Conservation (phyloP, 2,888 invertebrate species). For the Hedya salicella region DNA sequence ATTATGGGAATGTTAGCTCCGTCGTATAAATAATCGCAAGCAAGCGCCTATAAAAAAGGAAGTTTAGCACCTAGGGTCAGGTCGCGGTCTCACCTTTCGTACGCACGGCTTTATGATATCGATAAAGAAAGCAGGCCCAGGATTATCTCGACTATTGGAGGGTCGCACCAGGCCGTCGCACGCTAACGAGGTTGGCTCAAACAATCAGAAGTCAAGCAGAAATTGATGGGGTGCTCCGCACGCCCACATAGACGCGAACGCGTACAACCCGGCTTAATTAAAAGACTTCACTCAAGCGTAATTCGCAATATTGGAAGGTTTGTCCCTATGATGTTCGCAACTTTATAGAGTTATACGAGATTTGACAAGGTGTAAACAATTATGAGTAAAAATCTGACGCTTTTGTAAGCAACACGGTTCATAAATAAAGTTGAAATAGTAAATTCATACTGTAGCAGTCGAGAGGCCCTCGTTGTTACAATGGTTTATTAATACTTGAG, state of each 20-base stretch:
- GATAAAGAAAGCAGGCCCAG: conserved; percentile 30
- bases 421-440: conserved; percentile 18
- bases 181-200: conserved; percentile 70
- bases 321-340: conserved; percentile 62
- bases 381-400: conserved; percentile 1
- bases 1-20: conserved; percentile 8
- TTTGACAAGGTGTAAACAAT: conserved; percentile 37
- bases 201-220: conserved; percentile 77
- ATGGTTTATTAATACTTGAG: conserved; percentile 41
- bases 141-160: conserved; percentile 27
- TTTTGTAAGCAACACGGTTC: background rate
- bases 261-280: conserved; percentile 72
- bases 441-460: conserved; percentile 24
- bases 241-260: conserved; percentile 57
- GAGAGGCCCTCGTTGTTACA: conserved; percentile 34
- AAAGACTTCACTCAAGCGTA: conserved; percentile 80
- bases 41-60: background rate
- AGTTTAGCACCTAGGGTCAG: conserved; percentile 11
- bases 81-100: conserved; percentile 23
- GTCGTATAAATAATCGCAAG: conserved; percentile 2
- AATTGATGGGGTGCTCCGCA: conserved; percentile 70
- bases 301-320: conserved; percentile 74
- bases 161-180: conserved; percentile 44
- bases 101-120: conserved; percentile 31
- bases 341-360: conserved; percentile 54